A percentile compares a stretch with the other conserved stretches of the same genome.
These are phyloP conservation scores for Saxidomus purpurata DNA, from an alignment of 1,140 invertebrate species.

Conservation along the genomic window DNA sequence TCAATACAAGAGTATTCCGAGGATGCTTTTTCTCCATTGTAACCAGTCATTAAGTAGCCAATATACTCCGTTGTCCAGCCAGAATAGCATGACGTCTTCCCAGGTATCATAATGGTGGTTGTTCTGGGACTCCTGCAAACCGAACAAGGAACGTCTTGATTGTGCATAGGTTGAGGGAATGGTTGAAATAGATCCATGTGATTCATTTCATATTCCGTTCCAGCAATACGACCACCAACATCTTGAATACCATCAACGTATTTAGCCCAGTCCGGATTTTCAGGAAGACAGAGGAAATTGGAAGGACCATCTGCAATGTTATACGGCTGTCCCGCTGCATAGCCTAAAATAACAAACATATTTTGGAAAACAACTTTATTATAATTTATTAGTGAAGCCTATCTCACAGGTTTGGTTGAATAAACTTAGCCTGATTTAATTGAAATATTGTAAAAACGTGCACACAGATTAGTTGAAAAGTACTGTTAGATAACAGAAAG, in stretches of 20 bases:
- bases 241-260: neutral
- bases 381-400: too few species aligned
- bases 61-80: constrained; percentile 35
- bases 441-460: too few species aligned
- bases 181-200: neutral
- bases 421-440: too few species aligned
- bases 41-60: constrained; percentile 3
- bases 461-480: too few species aligned
- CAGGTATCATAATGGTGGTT: constrained; percentile 54
- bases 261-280: constrained; percentile 41
- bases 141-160: constrained; percentile 47
- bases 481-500: too few species aligned
- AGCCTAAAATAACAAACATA: constrained; percentile 26
- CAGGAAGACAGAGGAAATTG: constrained; percentile 39
- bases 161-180: neutral
- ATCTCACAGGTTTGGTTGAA: too few species aligned
- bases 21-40: neutral
- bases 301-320: neutral
- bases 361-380: too few species aligned
- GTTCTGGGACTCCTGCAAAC: constrained; percentile 21
- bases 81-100: neutral
- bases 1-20: constrained; percentile 54
- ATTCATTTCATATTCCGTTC: constrained; percentile 32
- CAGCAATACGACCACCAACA: neutral
- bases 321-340: constrained; percentile 15